Base-by-base conservation (phyloP, 2,888 invertebrate genomes). In the Melinaea menophilus region DNA sequence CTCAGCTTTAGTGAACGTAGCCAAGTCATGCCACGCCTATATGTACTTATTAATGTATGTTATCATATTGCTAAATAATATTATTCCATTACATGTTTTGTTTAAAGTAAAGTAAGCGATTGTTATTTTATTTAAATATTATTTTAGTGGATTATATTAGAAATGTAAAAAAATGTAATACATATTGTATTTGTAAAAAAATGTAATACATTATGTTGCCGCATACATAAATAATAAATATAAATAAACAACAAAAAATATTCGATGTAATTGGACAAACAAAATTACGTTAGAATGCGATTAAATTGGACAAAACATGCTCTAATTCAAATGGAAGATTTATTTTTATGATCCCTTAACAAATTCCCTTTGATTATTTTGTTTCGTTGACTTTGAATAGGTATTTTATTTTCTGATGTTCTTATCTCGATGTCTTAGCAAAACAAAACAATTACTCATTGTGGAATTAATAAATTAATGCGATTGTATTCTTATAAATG, bases 241-340 rank as follows among this genome's bases (percentile, higher is more conserved):
- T 63, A 56, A 65, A 65, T 59, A 62, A 65, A 48, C 61, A 34
- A 64, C 61, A 64, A 64, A 62, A 59, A 63, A 63, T 61, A 63
- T 58, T 66, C 62, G 56, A 56, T 65, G 66, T 68, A 68, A 68
- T 68, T 68, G 63, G 58, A 59, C 59, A 58, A 62, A 63, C 68
- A 66, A 62, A 65, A 66, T 63, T 65, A 65, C 63, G 66, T 63
- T 66, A 58, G 54, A 66, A 68, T 66, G 62, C 62, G 63, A 68
- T 68, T 66, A 65, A 68, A 65, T 65, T 68, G 58, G 65, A 63
- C 65, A 63, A 65, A 68, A 66, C 66, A 65, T 59, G 65, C 55
- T 47, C 55, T 68, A 66, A 68, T 65, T 61, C 61, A 56, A 68
- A 66, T 55, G 61, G 68, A 45, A 22, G 66, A 68, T 68, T 68